These are phyloP conservation scores for Heliconius hermathena DNA, from an alignment of 1,140 invertebrate species.

Conservation along the genomic window DNA sequence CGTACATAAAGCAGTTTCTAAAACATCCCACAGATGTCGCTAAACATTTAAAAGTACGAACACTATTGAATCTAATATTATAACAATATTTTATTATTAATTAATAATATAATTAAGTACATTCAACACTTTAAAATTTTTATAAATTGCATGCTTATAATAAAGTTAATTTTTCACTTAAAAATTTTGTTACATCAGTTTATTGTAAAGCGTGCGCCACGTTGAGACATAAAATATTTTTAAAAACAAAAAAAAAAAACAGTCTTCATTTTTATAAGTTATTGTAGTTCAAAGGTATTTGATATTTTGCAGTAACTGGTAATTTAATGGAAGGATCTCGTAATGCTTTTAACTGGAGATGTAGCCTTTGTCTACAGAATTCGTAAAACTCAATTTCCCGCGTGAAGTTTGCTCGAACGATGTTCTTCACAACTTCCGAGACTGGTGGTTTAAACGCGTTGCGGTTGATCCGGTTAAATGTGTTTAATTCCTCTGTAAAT, in stretches of 20 bases:
- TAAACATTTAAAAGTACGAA: not conserved
- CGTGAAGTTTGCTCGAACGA: constrained; percentile 93
- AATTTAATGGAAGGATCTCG: constrained; percentile 75
- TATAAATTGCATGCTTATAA: not conserved
- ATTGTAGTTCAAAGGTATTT: constrained; percentile 27
- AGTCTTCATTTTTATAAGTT: constrained; percentile 32
- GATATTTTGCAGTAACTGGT: constrained; percentile 43
- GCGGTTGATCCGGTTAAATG: constrained; percentile 90
- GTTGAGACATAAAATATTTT: not conserved
- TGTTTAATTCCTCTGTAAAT: constrained; percentile 86
- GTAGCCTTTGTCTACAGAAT: constrained; percentile 92
- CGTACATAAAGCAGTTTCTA: not conserved
- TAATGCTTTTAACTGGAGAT: constrained; percentile 90
- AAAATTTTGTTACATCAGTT: not conserved
- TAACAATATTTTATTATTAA: not conserved
- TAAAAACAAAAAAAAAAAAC: constrained; percentile 13
- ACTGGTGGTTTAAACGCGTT: constrained; percentile 94
- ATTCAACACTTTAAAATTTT: not conserved
- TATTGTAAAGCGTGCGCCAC: not conserved
- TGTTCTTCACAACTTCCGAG: constrained; percentile 91
- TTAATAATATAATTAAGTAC: not conserved
- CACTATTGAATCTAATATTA: not conserved
- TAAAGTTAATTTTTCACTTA: not conserved
- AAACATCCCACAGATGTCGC: not conserved
- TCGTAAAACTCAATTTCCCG: constrained; percentile 96